Conservation (phyloP, 2,888 invertebrate species). For the Osedax fenrisi region DNA sequence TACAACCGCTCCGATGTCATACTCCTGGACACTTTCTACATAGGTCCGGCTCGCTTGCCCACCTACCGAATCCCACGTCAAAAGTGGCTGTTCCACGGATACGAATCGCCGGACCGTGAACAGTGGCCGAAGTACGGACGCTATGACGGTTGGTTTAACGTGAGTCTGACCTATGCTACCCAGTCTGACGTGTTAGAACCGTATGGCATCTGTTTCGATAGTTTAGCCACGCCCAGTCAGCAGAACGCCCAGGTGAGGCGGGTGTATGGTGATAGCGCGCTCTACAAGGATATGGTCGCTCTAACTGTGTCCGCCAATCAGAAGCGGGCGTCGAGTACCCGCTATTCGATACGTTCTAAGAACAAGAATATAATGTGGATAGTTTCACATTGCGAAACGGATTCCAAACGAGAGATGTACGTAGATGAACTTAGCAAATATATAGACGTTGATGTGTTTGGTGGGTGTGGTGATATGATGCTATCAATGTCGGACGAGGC, state of each 20-base stretch:
- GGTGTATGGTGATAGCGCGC: not conserved
- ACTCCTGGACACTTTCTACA: not conserved
- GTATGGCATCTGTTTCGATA: not conserved
- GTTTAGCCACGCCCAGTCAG: not conserved
- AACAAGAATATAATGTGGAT: too few relatives aligned
- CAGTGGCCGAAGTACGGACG: not conserved
- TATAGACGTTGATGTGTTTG: not conserved
- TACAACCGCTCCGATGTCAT: not conserved
- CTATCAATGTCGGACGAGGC: not conserved
- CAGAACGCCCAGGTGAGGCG: not conserved
- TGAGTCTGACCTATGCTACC: not conserved
- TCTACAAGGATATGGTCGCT: too few relatives aligned
- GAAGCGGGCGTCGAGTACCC: too few relatives aligned
- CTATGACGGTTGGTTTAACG: not conserved
- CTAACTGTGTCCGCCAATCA: too few relatives aligned
- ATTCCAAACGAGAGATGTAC: not conserved
- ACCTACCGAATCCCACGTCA: not conserved
- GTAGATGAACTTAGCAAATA: not conserved
- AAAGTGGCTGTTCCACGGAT: not conserved
- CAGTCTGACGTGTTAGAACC: not conserved
- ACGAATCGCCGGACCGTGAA: not conserved
- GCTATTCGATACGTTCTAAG: not conserved
- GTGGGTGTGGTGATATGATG: not conserved
- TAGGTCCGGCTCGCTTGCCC: not conserved
- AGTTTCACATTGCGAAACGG: not conserved